A percentile compares a stretch with the other conserved stretches of the same genome.
phyloP scores from a whole-genome alignment of 2,113 vertebrate genomes.

The Sminthopsis crassicaudata region DNA sequence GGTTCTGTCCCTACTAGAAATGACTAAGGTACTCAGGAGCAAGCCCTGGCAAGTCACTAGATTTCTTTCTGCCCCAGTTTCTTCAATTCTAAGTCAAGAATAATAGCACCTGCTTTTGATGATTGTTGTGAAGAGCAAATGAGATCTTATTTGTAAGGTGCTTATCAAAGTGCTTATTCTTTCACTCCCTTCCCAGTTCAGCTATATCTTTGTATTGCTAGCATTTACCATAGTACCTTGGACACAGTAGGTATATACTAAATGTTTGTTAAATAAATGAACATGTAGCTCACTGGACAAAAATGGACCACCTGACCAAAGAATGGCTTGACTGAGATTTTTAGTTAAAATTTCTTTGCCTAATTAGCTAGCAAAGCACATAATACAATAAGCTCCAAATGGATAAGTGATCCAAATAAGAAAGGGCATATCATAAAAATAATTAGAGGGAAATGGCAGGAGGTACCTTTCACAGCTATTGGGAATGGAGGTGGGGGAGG shows the following conservation, averaged over 20 bases:
- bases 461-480: background rate
- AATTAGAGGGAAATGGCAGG: conserved; percentile 2
- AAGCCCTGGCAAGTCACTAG: background rate
- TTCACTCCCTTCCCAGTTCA: background rate
- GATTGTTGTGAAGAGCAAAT: background rate
- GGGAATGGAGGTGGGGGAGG: background rate
- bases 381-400: conserved; percentile 6
- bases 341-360: background rate
- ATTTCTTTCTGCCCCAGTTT: background rate
- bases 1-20: background rate
- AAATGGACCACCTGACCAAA: background rate
- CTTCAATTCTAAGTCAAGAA: background rate
- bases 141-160: background rate
- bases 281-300: background rate
- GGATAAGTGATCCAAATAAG: conserved; percentile 6
- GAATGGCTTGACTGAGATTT: background rate
- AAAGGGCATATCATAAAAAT: conserved; percentile 7
- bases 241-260: background rate
- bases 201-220: background rate
- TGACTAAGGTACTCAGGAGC: background rate
- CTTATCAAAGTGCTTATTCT: background rate
- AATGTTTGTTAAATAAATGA: background rate
- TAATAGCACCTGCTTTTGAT: background rate
- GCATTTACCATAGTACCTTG: background rate
- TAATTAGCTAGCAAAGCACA: background rate